phyloP scores from a whole-genome alignment of 2,797 vertebrate genomes.

The Oreonectes daqikongensis region DNA sequence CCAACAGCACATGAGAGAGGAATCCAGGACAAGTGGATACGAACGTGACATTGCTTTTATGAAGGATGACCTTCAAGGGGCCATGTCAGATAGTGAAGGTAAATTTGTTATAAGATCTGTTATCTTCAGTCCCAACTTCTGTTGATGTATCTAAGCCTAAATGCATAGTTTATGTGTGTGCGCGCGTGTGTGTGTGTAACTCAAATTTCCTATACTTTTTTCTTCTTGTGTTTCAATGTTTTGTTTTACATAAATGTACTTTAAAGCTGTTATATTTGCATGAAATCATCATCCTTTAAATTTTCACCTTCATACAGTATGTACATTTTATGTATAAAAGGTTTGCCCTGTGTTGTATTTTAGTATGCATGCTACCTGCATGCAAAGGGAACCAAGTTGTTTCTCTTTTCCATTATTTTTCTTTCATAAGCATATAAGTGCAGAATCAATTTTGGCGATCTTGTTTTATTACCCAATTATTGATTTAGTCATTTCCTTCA shows the following conservation, averaged over 20 bases:
- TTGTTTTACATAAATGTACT: slow-evolving; percentile 45
- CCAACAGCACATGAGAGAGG: slow-evolving; percentile 99
- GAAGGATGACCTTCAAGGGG: slow-evolving; percentile 99
- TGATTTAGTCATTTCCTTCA: slow-evolving; percentile 32
- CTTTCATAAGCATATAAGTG: neutral
- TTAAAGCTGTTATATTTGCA: slow-evolving; percentile 63
- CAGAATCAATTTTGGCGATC: neutral
- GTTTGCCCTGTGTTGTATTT: slow-evolving; percentile 1
- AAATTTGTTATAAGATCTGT: slow-evolving; percentile 85
- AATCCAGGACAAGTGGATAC: slow-evolving; percentile 93
- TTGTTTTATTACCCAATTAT: neutral
- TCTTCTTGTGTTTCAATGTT: slow-evolving; percentile 60
- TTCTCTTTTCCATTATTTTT: slow-evolving; percentile 5
- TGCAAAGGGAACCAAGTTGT: neutral
- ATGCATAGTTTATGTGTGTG: slow-evolving; percentile 67
- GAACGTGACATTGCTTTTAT: slow-evolving; percentile 98
- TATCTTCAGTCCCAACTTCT: slow-evolving; percentile 76
- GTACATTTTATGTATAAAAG: slow-evolving; percentile 69
- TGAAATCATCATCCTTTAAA: slow-evolving; percentile 54
- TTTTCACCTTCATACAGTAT: slow-evolving; percentile 52
- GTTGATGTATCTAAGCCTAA: slow-evolving; percentile 87
- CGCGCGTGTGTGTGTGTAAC: slow-evolving; percentile 39
- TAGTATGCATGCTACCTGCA: slow-evolving; percentile 35
- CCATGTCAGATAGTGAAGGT: slow-evolving; percentile 99
- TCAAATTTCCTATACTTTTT: slow-evolving; percentile 61